Percentiles rank a stretch among this genome's conserved stretches.
These are phyloP conservation scores for Meteorus colon DNA, from an alignment of 2,888 invertebrate genomes.

Conservation along the genomic window DNA sequence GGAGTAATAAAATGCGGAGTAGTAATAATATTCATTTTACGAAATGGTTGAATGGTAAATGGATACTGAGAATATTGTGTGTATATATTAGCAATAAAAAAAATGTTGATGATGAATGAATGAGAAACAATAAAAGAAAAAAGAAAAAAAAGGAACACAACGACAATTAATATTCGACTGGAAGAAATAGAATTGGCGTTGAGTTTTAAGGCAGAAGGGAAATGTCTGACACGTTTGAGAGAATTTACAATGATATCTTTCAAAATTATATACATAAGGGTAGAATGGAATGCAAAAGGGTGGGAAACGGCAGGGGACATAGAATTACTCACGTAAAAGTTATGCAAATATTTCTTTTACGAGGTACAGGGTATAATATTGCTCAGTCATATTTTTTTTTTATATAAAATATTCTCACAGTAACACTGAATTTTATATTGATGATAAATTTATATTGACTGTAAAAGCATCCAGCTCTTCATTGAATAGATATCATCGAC, in stretches of 20 bases:
- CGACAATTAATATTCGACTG: slow-evolving; percentile 32
- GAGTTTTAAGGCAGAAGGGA: neutral
- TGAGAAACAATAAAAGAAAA: neutral
- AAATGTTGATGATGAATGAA: neutral
- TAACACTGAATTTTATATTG: slow-evolving; percentile 52
- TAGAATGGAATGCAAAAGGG: neutral
- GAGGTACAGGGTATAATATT: slow-evolving; percentile 49
- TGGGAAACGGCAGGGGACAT: slow-evolving; percentile 35
- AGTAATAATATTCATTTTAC: slow-evolving; percentile 14
- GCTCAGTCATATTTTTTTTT: slow-evolving; percentile 43
- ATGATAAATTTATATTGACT: slow-evolving; percentile 54
- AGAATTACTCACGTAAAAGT: slow-evolving; percentile 49
- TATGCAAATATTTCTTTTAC: slow-evolving; percentile 52
- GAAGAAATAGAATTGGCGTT: slow-evolving; percentile 2
- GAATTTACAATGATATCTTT: slow-evolving; percentile 31
- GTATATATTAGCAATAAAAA: slow-evolving; percentile 14
- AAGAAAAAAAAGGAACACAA: neutral
- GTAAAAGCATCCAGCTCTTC: slow-evolving; percentile 40
- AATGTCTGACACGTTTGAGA: slow-evolving; percentile 20
- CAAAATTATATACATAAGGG: slow-evolving; percentile 1
- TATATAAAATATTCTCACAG: slow-evolving; percentile 48
- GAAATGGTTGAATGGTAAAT: slow-evolving; percentile 9
- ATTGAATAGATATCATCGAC: slow-evolving; percentile 10
- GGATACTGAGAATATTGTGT: slow-evolving; percentile 22
- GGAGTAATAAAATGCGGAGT: slow-evolving; percentile 28